Evolutionary conservation across 2,113 vertebrate genomes (phyloP).

Genomic region (Eudyptes chrysolophus): DNA sequence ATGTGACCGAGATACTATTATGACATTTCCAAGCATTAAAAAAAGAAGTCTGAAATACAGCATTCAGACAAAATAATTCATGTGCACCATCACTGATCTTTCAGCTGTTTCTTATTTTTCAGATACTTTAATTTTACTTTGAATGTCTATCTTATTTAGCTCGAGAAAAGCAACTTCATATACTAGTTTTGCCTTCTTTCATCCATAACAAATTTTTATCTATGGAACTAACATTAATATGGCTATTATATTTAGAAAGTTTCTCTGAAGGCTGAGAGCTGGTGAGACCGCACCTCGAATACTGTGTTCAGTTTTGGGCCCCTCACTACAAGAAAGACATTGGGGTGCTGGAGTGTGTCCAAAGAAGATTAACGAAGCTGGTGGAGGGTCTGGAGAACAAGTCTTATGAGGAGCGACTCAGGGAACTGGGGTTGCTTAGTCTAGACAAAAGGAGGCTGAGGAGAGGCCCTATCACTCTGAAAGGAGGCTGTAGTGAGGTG

Average conservation of each 20-base stretch:
- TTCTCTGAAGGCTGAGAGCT: neutral
- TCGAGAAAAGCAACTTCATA: neutral
- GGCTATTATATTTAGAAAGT: neutral
- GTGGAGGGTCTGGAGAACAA: neutral
- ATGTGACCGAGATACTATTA: neutral
- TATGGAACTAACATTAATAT: neutral
- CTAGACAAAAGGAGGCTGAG: neutral
- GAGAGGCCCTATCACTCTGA: neutral
- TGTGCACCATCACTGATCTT: neutral
- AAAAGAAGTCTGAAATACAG: neutral
- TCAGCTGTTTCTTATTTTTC: neutral
- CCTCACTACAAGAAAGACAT: neutral
- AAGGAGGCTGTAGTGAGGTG: fast-evolving
- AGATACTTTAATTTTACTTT: neutral
- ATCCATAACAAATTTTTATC: neutral
- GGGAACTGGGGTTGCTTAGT: neutral
- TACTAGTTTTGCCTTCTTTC: neutral
- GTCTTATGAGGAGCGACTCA: neutral
- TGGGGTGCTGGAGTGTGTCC: fast-evolving
- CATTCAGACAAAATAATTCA: neutral
- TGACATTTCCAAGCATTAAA: neutral
- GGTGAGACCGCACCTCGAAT: neutral
- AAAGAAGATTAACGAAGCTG: neutral
- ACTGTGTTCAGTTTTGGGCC: neutral
- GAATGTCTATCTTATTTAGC: neutral